Evolutionary conservation across 1,140 invertebrate species (phyloP), one percentile per base, ranked within the genome.

Genomic region (Achatina immaculata): DNA sequence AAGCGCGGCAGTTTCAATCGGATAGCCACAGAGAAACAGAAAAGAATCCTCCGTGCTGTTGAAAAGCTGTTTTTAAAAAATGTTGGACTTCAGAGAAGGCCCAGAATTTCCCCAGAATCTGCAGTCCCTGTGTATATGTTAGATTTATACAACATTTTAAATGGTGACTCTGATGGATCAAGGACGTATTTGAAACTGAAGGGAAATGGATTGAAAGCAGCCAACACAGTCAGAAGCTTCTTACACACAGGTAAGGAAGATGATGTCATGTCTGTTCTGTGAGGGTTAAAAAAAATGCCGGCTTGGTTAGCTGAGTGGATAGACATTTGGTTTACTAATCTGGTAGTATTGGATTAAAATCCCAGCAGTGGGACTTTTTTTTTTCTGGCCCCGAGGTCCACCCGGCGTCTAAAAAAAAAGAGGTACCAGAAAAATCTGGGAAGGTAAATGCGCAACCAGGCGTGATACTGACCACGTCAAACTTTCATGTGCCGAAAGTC

Each of bases 171-270:
- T 34, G 72, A 81, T 62, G 65, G 66, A 14, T n/a, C 78, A 21
- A 84, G 76, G 55, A 76, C 51, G 40, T 78, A 80, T 68, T 69
- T 84, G n/a, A 75, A 84, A 31, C 69, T 81, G 19, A 82, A 77
- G 76, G 82, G 84, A 76, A 80, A 78, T 38, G 83, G 79, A 36
- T 68, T 80, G 48, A 92, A 93, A 80, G 93, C 93, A 75, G 95
- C 96, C 81, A 97, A 97, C 91, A 97, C 96, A 58, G 95, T 96
- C 51, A 92, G 96, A 83, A 95, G 95, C 91, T 97, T 96, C 92
- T 93, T 94, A 85, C 96, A 97, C 92, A 91, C 94, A 91, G 95
- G 95, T 96, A 90, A 93, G 93, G n/a, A n/a, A n/a, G n/a, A n/a
- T n/a, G n/a, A n/a, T n/a, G n/a, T n/a, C n/a, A n/a, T n/a, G n/a